phyloP scores from a whole-genome alignment of 1,140 invertebrate genomes.

The Ceratina japonica region DNA sequence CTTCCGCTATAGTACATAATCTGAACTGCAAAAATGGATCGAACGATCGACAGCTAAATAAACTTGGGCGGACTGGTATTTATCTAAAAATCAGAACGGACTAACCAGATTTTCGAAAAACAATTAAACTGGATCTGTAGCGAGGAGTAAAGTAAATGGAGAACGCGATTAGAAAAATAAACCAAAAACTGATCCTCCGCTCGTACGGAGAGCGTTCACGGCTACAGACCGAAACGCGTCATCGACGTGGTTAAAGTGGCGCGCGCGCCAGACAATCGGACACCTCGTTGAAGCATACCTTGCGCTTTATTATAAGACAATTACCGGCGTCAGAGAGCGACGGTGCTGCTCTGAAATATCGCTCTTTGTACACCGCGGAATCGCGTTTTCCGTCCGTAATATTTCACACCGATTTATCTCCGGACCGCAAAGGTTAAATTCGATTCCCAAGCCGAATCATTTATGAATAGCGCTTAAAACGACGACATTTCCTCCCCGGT shows the following conservation, averaged over 20 bases:
- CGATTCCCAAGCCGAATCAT: slow-evolving; percentile 52
- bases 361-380: neutral
- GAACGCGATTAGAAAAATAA: neutral
- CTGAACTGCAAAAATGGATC: no score
- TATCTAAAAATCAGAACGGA: no score
- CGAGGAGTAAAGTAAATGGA: neutral
- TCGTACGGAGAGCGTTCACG: neutral
- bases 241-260: neutral
- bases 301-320: slow-evolving; percentile 30
- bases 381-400: neutral
- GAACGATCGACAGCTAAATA: no score
- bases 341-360: slow-evolving; percentile 11
- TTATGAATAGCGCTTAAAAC: slow-evolving; percentile 62
- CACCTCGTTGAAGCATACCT: neutral
- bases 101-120: no score
- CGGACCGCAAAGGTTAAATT: slow-evolving; percentile 47
- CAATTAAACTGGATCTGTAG: neutral
- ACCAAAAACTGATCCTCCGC: no score
- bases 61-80: no score
- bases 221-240: neutral
- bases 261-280: neutral
- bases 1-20: no score
- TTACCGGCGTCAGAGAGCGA: neutral
- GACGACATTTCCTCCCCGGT: slow-evolving; percentile 52
- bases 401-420: slow-evolving; percentile 48